These are phyloP conservation scores for Pterois miles DNA, from an alignment of 2,797 vertebrate species.

Conservation along the genomic window DNA sequence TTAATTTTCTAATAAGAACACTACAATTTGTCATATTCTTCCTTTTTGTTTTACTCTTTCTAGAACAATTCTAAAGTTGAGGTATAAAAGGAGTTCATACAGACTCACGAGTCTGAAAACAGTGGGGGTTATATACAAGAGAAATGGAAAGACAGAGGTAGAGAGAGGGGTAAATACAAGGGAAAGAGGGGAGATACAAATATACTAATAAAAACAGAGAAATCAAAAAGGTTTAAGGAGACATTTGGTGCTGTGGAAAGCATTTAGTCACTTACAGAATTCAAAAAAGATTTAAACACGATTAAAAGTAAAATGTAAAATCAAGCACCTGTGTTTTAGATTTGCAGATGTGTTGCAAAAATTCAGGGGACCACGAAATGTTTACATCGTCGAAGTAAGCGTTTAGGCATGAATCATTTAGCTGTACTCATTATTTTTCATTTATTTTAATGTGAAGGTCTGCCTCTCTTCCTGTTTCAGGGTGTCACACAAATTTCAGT, in stretches of 20 bases:
- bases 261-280: conserved; percentile 42
- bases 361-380: too few relatives aligned
- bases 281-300: conserved; percentile 21
- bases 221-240: conserved; percentile 62
- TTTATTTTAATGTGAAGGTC: background rate
- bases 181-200: conserved; percentile 83
- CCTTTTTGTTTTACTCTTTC: conserved; percentile 86
- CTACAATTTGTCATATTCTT: conserved; percentile 89
- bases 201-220: conserved; percentile 80
- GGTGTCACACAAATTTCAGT: background rate
- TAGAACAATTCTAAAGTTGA: conserved; percentile 92
- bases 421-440: background rate
- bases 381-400: background rate
- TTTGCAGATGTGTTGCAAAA: conserved; percentile 1
- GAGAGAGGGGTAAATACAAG: conserved; percentile 87
- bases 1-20: conserved; percentile 91
- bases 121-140: conserved; percentile 89
- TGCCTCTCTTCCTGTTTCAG: background rate
- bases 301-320: background rate
- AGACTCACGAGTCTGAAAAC: conserved; percentile 88
- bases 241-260: conserved; percentile 78
- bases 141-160: conserved; percentile 87
- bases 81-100: conserved; percentile 90
- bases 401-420: conserved; percentile 5
- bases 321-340: background rate